A percentile compares a stretch with the other conserved stretches of the same genome.
These are phyloP conservation scores for Calliphora vomitoria DNA, from an alignment of 2,888 invertebrate genomes.

Conservation along the genomic window DNA sequence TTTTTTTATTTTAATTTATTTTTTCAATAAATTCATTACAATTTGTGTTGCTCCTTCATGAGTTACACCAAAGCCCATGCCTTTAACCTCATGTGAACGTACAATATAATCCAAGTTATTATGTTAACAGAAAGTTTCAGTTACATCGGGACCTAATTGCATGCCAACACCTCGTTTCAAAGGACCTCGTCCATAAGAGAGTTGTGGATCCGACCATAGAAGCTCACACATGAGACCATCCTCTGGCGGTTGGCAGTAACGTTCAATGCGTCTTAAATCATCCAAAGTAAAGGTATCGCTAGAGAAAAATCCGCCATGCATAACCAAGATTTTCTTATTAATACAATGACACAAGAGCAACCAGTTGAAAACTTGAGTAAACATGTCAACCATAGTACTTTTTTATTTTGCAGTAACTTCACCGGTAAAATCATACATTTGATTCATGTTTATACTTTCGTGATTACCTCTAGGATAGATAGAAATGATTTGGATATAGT, in stretches of 20 bases:
- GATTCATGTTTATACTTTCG: conserved; percentile 99
- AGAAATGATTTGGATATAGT: conserved; percentile 97
- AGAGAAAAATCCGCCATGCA: conserved; percentile 99
- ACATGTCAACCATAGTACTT: conserved; percentile 97
- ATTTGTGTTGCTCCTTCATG: conserved; percentile 97
- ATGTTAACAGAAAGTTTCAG: conserved; percentile 91
- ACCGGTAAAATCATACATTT: conserved; percentile 99
- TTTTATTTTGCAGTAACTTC: conserved; percentile 99
- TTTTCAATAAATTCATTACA: too few relatives aligned
- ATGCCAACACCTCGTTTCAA: conserved; percentile 99
- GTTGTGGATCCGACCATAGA: conserved; percentile 99
- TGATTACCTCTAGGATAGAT: conserved; percentile 99
- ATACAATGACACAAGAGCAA: conserved; percentile 98
- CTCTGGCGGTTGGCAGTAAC: conserved; percentile 98
- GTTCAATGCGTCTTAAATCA: conserved; percentile 94
- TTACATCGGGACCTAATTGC: conserved; percentile 99
- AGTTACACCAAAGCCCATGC: conserved; percentile 97
- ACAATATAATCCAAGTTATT: conserved; percentile 97
- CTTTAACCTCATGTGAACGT: conserved; percentile 98
- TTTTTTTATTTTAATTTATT: too few relatives aligned
- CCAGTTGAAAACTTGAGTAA: conserved; percentile 99
- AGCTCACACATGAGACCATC: conserved; percentile 99
- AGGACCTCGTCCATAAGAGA: conserved; percentile 93
- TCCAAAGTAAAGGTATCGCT: conserved; percentile 96
- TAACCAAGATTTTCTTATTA: conserved; percentile 92